phyloP scores from a whole-genome alignment of 2,797 vertebrate genomes.

The Lerista edwardsae region DNA sequence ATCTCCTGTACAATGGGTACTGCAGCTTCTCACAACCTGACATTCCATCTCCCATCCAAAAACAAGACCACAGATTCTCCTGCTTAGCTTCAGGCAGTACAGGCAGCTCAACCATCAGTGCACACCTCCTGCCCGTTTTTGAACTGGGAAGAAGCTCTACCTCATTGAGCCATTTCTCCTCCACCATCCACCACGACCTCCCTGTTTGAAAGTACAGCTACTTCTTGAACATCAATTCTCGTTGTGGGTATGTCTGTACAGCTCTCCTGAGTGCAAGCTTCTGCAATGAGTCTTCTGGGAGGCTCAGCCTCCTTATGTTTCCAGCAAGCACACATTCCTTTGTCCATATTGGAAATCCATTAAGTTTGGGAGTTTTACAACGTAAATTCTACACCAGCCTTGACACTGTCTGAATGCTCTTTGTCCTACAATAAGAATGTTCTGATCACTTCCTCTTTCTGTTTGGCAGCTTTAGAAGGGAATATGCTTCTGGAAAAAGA shows the following conservation, averaged over 20 bases:
- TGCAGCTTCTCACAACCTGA: too few species aligned
- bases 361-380: constrained; percentile 55
- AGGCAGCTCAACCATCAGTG: too few species aligned
- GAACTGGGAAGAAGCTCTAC: too few species aligned
- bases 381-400: constrained; percentile 56
- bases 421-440: constrained; percentile 42
- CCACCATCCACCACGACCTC: too few species aligned
- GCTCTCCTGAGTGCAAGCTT: not conserved
- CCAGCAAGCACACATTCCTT: constrained; percentile 54
- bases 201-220: too few species aligned
- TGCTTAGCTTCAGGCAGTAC: too few species aligned
- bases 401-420: constrained; percentile 58
- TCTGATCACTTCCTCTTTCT: constrained; percentile 66
- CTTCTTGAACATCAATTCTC: not conserved
- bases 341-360: constrained; percentile 62
- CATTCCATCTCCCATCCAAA: too few species aligned
- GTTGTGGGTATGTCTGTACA: not conserved
- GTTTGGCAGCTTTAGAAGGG: constrained; percentile 58
- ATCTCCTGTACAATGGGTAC: too few species aligned
- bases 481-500: constrained; percentile 36
- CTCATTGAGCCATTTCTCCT: too few species aligned
- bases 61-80: too few species aligned
- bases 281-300: not conserved
- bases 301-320: constrained; percentile 19
- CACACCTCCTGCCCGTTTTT: too few species aligned